These are phyloP conservation scores for Trichogramma dendrolimi DNA, from an alignment of 2,888 invertebrate species.

Conservation along the genomic window DNA sequence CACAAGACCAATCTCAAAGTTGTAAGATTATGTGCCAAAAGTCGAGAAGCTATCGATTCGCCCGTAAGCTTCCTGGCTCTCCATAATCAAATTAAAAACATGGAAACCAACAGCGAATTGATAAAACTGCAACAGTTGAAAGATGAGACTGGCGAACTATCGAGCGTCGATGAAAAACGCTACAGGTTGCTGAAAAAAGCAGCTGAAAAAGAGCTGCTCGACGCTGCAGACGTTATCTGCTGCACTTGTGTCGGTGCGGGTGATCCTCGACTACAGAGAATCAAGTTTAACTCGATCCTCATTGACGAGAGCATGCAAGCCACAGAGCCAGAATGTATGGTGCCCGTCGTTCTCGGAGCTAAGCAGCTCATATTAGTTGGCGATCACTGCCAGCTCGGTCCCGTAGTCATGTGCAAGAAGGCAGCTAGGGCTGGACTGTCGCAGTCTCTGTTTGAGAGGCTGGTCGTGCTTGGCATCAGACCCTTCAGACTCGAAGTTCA, in stretches of 20 bases:
- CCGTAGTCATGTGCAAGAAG: constrained; percentile 99
- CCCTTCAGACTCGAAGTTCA: constrained; percentile 97
- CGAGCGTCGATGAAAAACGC: constrained; percentile 90
- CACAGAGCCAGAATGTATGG: constrained; percentile 98
- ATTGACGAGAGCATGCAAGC: constrained; percentile 97
- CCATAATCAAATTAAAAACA: constrained; percentile 93
- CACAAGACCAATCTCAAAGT: constrained; percentile 92
- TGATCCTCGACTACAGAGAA: constrained; percentile 85
- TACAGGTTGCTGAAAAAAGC: constrained; percentile 81
- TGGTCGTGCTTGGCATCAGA: constrained; percentile 94
- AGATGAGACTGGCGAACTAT: constrained; percentile 96
- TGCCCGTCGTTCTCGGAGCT: constrained; percentile 95
- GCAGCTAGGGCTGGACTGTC: constrained; percentile 95
- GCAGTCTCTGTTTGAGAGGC: constrained; percentile 93
- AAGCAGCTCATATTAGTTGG: constrained; percentile 96
- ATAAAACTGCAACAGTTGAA: constrained; percentile 93
- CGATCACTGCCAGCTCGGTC: constrained; percentile 98
- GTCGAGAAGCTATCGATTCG: constrained; percentile 95
- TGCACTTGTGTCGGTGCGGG: constrained; percentile 99
- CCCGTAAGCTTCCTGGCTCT: constrained; percentile 94
- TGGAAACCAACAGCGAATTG: constrained; percentile 89
- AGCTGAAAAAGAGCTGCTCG: constrained; percentile 83
- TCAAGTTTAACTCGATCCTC: constrained; percentile 93
- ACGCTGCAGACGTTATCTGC: constrained; percentile 97
- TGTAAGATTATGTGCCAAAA: constrained; percentile 94